Evolutionary conservation across 2,888 invertebrate species (phyloP), one percentile per base, ranked within the genome.

Genomic region (Vandiemenella viatica): DNA sequence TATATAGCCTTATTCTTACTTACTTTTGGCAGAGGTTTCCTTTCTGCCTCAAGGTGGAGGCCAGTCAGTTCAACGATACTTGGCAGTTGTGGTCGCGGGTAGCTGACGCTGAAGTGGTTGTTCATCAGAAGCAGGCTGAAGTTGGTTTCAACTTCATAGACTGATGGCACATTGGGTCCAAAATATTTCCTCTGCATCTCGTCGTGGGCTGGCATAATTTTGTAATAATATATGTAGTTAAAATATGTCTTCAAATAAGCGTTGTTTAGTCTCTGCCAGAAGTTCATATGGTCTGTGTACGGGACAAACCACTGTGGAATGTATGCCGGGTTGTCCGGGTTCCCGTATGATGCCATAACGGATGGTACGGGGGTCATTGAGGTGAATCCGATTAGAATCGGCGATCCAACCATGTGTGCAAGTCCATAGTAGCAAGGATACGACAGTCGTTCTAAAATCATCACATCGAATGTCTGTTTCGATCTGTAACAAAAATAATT

Each of bases 371-470:
- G 55, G 45, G 62, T 64, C 46, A 64, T 21, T 1, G 64, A 62
- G 13, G 57, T 51, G 7, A 65, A 50, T 3, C 60, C 66, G 47
- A 78, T 71, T 41, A 73, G 67, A 4, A 75, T 72, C 0, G 74
- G 72, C 4, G 68, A 18, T 3, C 40, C 40, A 10, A 18, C 10
- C 10, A 17, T 5, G 16, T 40, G 40, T 15, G 10, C n/a, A 10
- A 40, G 16, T 10, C 40, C 40, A 15, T 40, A 40, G 5, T n/a
- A 40, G 16, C 17, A 16, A n/a, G 10, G 40, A 15, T 40, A 40
- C 19, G 58, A 63, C 5, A 74, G 65, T n/a, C 69, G 67, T 60
- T 78, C 77, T 3, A 71, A 66, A 22, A 77, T 62, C 1, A 76
- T 68, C 32, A 75, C 57, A 59, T 77, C 77, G 54, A 76, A 77